Conservation (phyloP, 1,140 invertebrate genomes). For the Samia ricini region DNA sequence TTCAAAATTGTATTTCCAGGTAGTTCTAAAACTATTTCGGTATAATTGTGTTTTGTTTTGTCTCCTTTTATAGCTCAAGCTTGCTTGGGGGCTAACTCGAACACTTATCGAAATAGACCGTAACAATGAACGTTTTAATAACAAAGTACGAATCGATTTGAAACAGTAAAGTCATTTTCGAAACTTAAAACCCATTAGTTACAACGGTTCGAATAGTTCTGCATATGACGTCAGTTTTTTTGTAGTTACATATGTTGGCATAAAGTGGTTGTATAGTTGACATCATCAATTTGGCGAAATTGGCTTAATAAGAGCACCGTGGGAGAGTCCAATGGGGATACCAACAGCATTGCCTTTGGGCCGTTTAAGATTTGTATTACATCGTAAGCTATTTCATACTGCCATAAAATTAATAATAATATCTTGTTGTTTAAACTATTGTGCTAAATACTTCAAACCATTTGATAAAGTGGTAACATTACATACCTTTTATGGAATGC, state of each 20-base stretch:
- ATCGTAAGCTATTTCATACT: neutral
- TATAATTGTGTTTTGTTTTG: neutral
- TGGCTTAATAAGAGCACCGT: neutral
- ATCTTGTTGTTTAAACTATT: neutral
- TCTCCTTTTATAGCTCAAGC: neutral
- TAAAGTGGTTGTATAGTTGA: neutral
- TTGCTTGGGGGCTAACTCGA: neutral
- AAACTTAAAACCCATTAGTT: neutral
- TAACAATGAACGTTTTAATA: neutral
- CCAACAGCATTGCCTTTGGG: neutral
- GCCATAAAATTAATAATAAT: neutral
- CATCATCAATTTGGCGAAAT: neutral
- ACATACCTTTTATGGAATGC: neutral
- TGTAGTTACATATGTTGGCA: too few relatives aligned
- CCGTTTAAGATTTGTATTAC: neutral
- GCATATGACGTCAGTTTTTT: neutral
- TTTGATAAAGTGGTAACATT: too few relatives aligned
- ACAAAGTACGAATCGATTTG: neutral
- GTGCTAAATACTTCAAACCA: too few relatives aligned
- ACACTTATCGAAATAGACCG: neutral
- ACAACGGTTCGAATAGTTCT: too few relatives aligned
- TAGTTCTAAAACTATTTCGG: too few relatives aligned
- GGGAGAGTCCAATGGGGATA: neutral
- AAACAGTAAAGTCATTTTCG: neutral
- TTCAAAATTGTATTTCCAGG: too few relatives aligned